These are phyloP conservation scores for Mola mola DNA, from an alignment of 2,113 vertebrate genomes.

Conservation along the genomic window DNA sequence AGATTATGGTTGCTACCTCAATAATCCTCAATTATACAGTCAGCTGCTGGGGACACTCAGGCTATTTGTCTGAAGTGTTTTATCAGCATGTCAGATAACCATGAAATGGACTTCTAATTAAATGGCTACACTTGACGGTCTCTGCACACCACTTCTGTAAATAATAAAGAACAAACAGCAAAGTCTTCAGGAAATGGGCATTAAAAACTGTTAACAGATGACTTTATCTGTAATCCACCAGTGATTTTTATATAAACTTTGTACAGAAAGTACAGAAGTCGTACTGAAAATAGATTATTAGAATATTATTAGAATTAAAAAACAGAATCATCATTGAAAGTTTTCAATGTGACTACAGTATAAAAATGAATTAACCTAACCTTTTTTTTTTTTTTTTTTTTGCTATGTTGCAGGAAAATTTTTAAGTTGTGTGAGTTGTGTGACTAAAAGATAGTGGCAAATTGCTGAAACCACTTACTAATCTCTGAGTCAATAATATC, in stretches of 20 bases:
- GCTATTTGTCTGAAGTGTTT: constrained; percentile 67
- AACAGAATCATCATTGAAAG: constrained; percentile 12
- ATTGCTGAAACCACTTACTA: constrained; percentile 46
- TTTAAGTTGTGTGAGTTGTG: no score
- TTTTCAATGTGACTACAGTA: constrained; percentile 25
- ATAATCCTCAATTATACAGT: constrained; percentile 70
- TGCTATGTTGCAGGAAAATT: no score
- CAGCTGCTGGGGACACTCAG: constrained; percentile 58
- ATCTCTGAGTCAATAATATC: constrained; percentile 54
- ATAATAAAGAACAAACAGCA: constrained; percentile 49
- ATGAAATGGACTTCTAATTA: constrained; percentile 60
- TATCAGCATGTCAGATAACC: constrained; percentile 60
- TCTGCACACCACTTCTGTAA: constrained; percentile 47
- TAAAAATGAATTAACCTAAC: constrained; percentile 23
- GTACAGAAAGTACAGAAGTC: no score
- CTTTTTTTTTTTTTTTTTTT: no score
- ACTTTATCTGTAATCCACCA: not conserved
- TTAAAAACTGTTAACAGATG: constrained; percentile 22
- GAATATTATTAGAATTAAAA: not conserved
- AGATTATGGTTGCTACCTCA: constrained; percentile 27
- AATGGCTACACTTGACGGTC: constrained; percentile 47
- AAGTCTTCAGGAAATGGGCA: not conserved
- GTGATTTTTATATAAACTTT: no score
- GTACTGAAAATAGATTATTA: no score
- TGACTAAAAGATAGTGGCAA: constrained; percentile 42